Percentiles rank a stretch among this genome's conserved stretches.
Evolutionary conservation across 2,797 vertebrate genomes (phyloP).

Genomic region (Brachyrhaphis roseni): DNA sequence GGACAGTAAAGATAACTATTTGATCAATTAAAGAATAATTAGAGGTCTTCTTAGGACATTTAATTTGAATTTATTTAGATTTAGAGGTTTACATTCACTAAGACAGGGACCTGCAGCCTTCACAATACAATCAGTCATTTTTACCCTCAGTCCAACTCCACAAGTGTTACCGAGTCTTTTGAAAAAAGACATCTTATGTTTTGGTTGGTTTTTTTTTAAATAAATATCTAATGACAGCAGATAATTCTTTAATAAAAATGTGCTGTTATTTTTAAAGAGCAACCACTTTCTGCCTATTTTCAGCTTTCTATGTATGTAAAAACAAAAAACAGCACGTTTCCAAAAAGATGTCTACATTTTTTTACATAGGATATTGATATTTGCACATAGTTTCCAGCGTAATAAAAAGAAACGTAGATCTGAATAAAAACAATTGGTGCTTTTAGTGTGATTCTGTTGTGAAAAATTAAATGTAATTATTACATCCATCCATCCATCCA

Average conservation of each 20-base stretch:
- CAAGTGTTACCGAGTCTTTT: no score
- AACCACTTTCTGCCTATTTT: background rate
- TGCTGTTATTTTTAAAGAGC: background rate
- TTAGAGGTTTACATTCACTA: background rate
- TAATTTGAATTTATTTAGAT: background rate
- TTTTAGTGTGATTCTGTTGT: background rate
- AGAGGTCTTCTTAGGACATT: background rate
- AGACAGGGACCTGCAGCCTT: background rate
- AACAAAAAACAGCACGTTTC: background rate
- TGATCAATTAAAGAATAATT: background rate
- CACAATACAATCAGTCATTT: background rate
- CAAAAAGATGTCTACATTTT: background rate
- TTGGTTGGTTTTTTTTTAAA: no score
- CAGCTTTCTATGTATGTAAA: background rate
- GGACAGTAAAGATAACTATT: background rate
- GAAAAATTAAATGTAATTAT: background rate
- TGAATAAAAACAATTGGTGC: no score
- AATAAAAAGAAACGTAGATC: background rate
- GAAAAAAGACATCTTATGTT: no score
- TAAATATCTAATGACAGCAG: no score
- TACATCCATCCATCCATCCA: no score
- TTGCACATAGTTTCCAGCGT: background rate
- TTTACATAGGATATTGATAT: background rate
- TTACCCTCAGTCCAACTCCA: background rate
- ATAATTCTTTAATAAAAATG: background rate